Base-by-base conservation (phyloP, 2,888 invertebrate species). In the Nephrotoma guestfalica region DNA sequence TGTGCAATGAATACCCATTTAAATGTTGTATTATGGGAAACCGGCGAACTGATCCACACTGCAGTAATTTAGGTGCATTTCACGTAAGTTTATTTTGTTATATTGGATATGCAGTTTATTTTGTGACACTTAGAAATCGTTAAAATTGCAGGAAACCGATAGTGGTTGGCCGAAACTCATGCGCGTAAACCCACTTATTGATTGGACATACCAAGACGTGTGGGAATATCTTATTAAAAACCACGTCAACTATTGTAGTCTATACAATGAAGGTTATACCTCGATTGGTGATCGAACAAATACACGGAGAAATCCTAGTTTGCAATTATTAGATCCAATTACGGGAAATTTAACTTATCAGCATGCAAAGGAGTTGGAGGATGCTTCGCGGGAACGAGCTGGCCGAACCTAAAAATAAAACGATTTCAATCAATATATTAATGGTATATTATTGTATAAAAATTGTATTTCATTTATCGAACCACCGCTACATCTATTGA, bases 11-110 rank as follows among this genome's bases (percentile, higher is more conserved):
- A 11, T 93, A 93, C 89, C 91, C 91, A 0, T 90, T 93, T 86
- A 95, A 96, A 90, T 97, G 96, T 0, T 95, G 97, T 87, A 92
- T 99, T 5, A 97, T 99, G 96, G 99, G 99, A 7, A 97, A 96
- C 4, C 93, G 99, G 87, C 93, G 94, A 86, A 96, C 96, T 0
- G 99, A 99, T 92, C 98, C 98, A 0, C 94, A 94, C 89, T 95
- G 96, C 86, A 92, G 94, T 88, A 91, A 94, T 88, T 91, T 97
- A 86, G 90, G 93, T 51, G 91, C 93, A 88, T 95, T 97, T 92
- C 94, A 96, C 93, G 96, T 96, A 90, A 89, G 89, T 43, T 47
- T 2, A 11, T 42, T 30, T 41, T 4, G 6, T 83, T 9, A 15
- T 15, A 85, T n/a, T 85, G 71, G 15, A 15, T 71, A 15, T 71